Conservation (phyloP, 1,140 invertebrate genomes). For the Drosophila willistoni region DNA sequence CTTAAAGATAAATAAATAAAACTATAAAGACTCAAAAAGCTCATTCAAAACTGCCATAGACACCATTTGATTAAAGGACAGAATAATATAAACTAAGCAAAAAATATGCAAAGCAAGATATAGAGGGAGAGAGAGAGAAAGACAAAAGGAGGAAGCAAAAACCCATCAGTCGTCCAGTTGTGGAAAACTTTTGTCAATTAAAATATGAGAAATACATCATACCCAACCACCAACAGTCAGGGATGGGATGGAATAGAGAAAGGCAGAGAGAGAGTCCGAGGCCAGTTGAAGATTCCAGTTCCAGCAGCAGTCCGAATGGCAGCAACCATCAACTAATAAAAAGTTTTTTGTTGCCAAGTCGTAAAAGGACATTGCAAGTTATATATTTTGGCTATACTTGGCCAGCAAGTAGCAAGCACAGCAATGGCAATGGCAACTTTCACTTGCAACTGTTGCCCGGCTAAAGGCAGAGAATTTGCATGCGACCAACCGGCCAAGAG, state of each 20-base stretch:
- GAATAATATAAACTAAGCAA: conserved; percentile 62
- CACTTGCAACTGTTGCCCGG: conserved; percentile 74
- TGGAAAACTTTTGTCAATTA: conserved; percentile 80
- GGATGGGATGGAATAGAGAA: conserved; percentile 29
- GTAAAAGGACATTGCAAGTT: conserved; percentile 74
- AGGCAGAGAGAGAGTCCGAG: neutral
- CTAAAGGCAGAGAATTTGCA: conserved; percentile 51
- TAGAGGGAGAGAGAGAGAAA: neutral
- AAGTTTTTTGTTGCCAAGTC: conserved; percentile 76
- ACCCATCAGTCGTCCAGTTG: conserved; percentile 69
- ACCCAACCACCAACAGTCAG: conserved; percentile 23
- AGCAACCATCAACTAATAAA: conserved; percentile 75
- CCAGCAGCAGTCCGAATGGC: conserved; percentile 41
- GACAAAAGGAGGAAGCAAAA: conserved; percentile 30
- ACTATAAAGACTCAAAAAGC: conserved; percentile 7
- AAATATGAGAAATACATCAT: conserved; percentile 75
- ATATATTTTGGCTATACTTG: conserved; percentile 67
- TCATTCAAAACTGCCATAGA: conserved; percentile 17
- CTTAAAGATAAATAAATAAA: conserved; percentile 8
- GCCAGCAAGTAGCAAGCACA: conserved; percentile 19
- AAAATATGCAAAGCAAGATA: neutral
- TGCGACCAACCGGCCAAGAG: conserved; percentile 40
- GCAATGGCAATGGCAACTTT: conserved; percentile 31
- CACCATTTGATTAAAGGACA: conserved; percentile 41
- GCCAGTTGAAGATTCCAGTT: conserved; percentile 19